phyloP scores from a whole-genome alignment of 1,140 invertebrate species.

The Venustaconcha ellipsiformis region DNA sequence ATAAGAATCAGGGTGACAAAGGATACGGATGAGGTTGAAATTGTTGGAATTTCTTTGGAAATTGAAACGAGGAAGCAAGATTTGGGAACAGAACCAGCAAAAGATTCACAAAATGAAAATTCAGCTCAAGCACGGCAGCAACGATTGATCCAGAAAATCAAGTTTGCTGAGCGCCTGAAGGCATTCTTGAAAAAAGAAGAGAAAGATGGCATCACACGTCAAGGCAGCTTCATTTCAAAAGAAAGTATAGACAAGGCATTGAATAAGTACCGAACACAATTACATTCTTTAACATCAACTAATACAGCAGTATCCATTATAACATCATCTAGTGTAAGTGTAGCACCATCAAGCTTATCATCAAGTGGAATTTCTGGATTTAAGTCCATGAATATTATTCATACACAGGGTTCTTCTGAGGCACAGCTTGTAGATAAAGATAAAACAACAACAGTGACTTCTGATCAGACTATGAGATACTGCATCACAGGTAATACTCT shows the following conservation, averaged over 20 bases:
- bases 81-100: slow-evolving; percentile 11
- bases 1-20: slow-evolving; percentile 46
- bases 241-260: slow-evolving; percentile 32
- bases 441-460: no score
- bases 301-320: no score
- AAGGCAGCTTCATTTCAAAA: slow-evolving; percentile 21
- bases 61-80: neutral
- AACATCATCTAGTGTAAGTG: no score
- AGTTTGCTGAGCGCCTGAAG: slow-evolving; percentile 31
- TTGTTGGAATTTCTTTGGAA: neutral
- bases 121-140: slow-evolving; percentile 21
- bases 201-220: slow-evolving; percentile 8
- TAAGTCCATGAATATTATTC: neutral
- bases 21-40: slow-evolving; percentile 8
- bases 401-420: neutral
- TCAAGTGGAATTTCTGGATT: no score
- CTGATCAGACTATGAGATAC: no score
- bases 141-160: slow-evolving; percentile 29
- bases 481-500: no score
- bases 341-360: no score
- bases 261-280: slow-evolving; percentile 29
- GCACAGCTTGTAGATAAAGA: neutral
- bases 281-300: neutral
- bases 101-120: slow-evolving; percentile 12
- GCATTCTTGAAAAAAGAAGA: slow-evolving; percentile 18